Base-by-base conservation (phyloP, 1,140 invertebrate species). In the Drosophila guanche region DNA sequence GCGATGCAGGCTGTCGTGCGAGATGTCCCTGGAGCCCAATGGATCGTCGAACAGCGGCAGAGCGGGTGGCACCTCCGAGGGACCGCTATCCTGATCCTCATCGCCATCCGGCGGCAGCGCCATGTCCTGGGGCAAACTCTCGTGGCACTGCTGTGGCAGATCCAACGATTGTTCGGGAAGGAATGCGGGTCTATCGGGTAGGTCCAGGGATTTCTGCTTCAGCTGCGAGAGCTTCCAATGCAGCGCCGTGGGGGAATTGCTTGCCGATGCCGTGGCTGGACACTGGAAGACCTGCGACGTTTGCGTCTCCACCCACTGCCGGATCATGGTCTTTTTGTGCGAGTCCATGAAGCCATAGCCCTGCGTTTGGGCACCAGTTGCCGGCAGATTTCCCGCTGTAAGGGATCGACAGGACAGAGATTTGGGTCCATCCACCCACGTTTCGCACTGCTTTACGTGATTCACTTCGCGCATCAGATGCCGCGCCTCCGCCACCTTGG, bases 251-350 rank as follows among this genome's bases (percentile, higher is more conserved):
- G 80, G 80, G 0, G 83, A 85, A 46, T 57, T 77, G 60, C 59
- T 92, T 79, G 56, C 72, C n/a, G 70, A 90, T 55, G 45, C 67
- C 54, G 48, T 71, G 70, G 33, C 33, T 4, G 33, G 33, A 48
- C 72, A 78, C 86, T 90, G 81, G 70, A 91, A 94, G 52, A 97
- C 95, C 92, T 96, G 96, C 6, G 94, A 94, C 1, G 95, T 96
- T 92, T 98, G 97, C 88, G 97, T 97, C 92, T 97, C 97, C 0
- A 98, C 97, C 97, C 97, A 98, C 91, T 97, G 96, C 43, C 96
- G 93, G 29, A 98, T 98, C 97, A 98, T 98, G 65, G 94, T 96
- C 86, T 97, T 97, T 83, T 98, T 98, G 72, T 97, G 96, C 76
- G 94, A 96, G 85, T 98, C 97, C 96, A 97, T 97, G 78, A 96